phyloP scores from a whole-genome alignment of 2,797 vertebrate genomes.

The Chrosomus eos region DNA sequence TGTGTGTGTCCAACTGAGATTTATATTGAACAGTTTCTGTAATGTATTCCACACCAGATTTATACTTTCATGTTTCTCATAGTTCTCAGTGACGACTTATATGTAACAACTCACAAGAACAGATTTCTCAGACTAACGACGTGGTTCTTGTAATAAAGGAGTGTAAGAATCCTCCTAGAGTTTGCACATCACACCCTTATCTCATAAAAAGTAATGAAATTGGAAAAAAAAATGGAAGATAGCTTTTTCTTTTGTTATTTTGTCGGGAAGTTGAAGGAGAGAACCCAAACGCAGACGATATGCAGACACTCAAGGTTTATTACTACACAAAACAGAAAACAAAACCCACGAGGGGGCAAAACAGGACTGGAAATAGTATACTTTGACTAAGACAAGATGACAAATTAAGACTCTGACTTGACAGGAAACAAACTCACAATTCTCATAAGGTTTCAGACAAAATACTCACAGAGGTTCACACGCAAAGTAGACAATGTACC shows the following conservation, averaged over 20 bases:
- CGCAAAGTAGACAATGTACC: no score
- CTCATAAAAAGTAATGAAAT: constrained; percentile 22
- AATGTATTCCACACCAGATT: constrained; percentile 17
- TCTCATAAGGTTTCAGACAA: no score
- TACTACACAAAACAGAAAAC: no score
- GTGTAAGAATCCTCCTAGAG: not conserved
- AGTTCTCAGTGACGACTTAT: not conserved
- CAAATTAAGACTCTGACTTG: no score
- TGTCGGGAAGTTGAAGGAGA: no score
- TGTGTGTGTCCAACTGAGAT: not conserved
- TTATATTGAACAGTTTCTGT: constrained; percentile 24
- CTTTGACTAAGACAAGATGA: no score
- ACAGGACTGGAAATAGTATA: no score
- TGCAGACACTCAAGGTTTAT: no score
- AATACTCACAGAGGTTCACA: no score
- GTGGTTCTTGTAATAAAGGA: constrained; percentile 5
- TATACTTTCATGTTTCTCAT: not conserved
- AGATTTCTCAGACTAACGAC: constrained; percentile 1
- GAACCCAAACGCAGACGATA: no score
- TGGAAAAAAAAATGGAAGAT: not conserved
- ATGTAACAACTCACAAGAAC: constrained; percentile 3
- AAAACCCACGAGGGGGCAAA: no score
- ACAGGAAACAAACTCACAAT: no score
- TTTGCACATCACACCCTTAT: not conserved
- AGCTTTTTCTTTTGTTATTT: constrained; percentile 1